Conservation (phyloP, 2,113 vertebrate species). For the Pachycephala philippinensis region DNA sequence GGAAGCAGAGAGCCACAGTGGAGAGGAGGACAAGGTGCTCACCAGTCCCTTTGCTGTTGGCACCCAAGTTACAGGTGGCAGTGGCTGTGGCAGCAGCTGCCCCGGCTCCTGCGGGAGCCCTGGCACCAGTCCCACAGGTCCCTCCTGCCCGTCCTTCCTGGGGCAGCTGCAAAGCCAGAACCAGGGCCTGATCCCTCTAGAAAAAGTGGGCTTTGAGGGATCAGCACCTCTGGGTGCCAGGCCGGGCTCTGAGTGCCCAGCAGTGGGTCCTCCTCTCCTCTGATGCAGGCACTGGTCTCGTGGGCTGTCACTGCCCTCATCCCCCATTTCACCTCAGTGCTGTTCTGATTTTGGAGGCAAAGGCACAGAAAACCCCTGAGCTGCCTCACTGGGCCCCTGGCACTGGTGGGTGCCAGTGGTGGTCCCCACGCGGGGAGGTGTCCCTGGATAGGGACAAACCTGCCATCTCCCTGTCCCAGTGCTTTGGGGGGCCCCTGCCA, state of each 20-base stretch:
- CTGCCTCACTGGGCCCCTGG: background rate
- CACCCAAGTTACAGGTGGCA: background rate
- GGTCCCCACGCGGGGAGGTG: background rate
- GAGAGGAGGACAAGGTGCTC: background rate
- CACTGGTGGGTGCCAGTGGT: fast-evolving
- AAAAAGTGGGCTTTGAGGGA: background rate
- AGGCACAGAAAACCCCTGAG: background rate
- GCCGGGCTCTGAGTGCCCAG: background rate
- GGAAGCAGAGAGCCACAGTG: background rate
- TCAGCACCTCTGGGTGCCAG: background rate
- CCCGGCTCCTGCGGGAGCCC: fast-evolving
- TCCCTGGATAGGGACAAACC: background rate
- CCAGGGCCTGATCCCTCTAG: background rate
- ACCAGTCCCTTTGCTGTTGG: background rate
- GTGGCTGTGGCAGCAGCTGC: background rate
- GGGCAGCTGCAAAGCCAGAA: fast-evolving
- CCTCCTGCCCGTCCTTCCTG: background rate
- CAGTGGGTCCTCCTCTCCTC: background rate
- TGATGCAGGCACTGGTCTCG: fast-evolving
- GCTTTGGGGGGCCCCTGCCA: background rate
- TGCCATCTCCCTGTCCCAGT: fast-evolving
- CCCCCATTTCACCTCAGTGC: fast-evolving
- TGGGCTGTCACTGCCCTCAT: background rate
- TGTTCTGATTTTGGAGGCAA: background rate
- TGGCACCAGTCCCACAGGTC: background rate